Evolutionary conservation across 2,113 vertebrate species (phyloP), one percentile per base, ranked within the genome.

Genomic region (Holacanthus passer): DNA sequence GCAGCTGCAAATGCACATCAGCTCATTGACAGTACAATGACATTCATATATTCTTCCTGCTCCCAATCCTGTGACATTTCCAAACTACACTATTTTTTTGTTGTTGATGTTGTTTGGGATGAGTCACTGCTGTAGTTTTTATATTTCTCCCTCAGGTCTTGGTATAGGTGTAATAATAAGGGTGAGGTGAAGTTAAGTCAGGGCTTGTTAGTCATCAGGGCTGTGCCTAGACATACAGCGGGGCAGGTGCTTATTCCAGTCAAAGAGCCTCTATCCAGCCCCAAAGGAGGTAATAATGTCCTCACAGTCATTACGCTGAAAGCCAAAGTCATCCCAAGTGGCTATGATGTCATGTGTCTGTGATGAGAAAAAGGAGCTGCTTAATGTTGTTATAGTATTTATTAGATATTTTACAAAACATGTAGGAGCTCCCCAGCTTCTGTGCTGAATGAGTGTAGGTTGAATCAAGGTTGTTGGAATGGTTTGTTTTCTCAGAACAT

Each of bases 311-410:
- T 85, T 79, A 78, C 6, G 13, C 68, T 71, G 67, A 86, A 83
- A 90, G 75, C 48, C 67, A 39, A 81, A 90, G 76, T 89, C 86
- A 73, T 87, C 88, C 79, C 86, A 39, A 53, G 85, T 52, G 85
- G 66, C 53, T 13, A 70, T 92, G 89, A 92, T 78, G 89, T 91
- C 86, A 94, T 85, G 52, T 67, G 80, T 86, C 70, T 89, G 80
- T 52, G 79, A 66, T 82, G 27, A 47, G 73, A 67, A 60, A 29
- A 56, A 16, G 67, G 32, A 67, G 59, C 69, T 79, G 53, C 12
- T 6, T 81, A 64, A 74, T 79, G 73, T 67, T 71, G 75, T 74
- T 58, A 67, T 50, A 74, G 37, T 63, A 16, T 68, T 53, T n/a
- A 39, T 75, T 76, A 29, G 45, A 71, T 55, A 35, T 62, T 50